A percentile compares a stretch with the other conserved stretches of the same genome.
Evolutionary conservation across 2,888 invertebrate genomes (phyloP).

Genomic region (Hirtodrosophila histrioides): DNA sequence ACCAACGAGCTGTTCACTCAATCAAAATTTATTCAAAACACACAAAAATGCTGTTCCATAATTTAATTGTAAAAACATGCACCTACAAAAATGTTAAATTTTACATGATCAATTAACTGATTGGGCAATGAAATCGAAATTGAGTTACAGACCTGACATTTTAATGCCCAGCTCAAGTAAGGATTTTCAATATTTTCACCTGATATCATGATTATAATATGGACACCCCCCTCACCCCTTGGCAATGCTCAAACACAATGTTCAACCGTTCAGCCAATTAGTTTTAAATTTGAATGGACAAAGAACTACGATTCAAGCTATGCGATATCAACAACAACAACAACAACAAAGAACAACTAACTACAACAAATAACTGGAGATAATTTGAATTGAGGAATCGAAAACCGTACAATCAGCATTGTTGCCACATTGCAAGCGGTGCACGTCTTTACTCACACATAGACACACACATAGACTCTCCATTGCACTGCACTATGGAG

Average conservation of each 20-base stretch:
- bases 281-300: conserved; percentile 45
- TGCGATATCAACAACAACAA: conserved; percentile 38
- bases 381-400: conserved; percentile 64
- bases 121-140: conserved; percentile 18
- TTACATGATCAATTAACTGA: conserved; percentile 42
- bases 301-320: conserved; percentile 36
- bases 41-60: too few relatives aligned
- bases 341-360: not conserved
- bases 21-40: too few relatives aligned
- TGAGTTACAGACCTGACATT: conserved; percentile 28
- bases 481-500: conserved; percentile 1
- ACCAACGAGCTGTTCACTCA: too few relatives aligned
- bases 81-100: conserved; percentile 6
- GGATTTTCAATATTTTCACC: not conserved
- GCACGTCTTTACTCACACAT: conserved; percentile 50
- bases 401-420: conserved; percentile 60
- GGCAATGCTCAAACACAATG: conserved; percentile 1
- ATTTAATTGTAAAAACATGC: not conserved
- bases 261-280: conserved; percentile 42
- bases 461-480: conserved; percentile 6
- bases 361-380: conserved; percentile 48
- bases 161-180: conserved; percentile 19
- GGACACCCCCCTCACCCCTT: not conserved
- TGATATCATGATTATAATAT: conserved; percentile 14
- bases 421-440: conserved; percentile 53